These are phyloP conservation scores for Xyliphius kryptos DNA, from an alignment of 2,113 vertebrate species.

Conservation along the genomic window DNA sequence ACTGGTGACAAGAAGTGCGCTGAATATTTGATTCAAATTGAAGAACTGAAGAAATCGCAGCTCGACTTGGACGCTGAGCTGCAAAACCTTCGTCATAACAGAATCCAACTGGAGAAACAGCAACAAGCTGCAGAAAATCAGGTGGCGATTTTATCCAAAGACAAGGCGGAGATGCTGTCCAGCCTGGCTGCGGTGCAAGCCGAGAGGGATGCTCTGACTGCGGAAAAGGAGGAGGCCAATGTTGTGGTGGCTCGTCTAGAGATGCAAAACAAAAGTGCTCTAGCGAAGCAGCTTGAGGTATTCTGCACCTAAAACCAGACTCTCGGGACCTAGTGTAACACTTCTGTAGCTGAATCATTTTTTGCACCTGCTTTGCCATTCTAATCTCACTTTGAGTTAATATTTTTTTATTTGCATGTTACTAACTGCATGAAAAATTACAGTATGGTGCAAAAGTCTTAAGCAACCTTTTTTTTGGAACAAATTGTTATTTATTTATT, in stretches of 20 bases:
- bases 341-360: too few relatives aligned
- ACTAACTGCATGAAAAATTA: too few relatives aligned
- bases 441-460: too few relatives aligned
- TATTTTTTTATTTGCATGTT: too few relatives aligned
- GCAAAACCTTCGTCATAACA: conserved; percentile 61
- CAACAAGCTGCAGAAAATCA: conserved; percentile 40
- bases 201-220: conserved; percentile 57
- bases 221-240: conserved; percentile 69
- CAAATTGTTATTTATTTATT: too few relatives aligned
- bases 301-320: conserved; percentile 64
- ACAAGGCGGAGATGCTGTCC: conserved; percentile 63
- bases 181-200: conserved; percentile 62
- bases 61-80: conserved; percentile 52
- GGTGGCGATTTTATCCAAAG: conserved; percentile 30
- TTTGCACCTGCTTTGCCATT: too few relatives aligned
- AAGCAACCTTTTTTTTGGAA: too few relatives aligned
- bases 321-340: too few relatives aligned
- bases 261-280: conserved; percentile 72
- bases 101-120: conserved; percentile 48
- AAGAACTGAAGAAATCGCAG: conserved; percentile 51
- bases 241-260: conserved; percentile 73
- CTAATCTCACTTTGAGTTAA: too few relatives aligned
- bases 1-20: conserved; percentile 49
- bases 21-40: conserved; percentile 52
- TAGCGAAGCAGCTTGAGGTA: conserved; percentile 79